Percentiles rank a stretch among this genome's conserved stretches.
Evolutionary conservation across 2,113 vertebrate species (phyloP).

Genomic region (Microtus ochrogaster): DNA sequence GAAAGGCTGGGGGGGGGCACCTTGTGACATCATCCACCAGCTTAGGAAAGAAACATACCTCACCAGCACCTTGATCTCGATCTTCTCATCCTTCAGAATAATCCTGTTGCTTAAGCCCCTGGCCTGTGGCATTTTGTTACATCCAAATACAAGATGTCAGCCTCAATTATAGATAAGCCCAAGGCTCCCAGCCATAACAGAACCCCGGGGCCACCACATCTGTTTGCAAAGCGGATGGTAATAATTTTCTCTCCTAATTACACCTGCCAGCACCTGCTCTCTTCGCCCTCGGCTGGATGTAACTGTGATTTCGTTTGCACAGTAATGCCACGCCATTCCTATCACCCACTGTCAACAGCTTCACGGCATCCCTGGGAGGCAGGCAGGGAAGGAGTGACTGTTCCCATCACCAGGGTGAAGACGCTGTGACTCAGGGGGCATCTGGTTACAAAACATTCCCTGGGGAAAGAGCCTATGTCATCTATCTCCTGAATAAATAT

Average conservation of each 20-base stretch:
- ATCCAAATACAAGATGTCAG: background rate
- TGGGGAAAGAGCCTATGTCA: background rate
- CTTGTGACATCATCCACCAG: background rate
- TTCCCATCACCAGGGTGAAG: background rate
- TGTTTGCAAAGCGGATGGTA: background rate
- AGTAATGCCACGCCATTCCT: background rate
- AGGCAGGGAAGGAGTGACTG: background rate
- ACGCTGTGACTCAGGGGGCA: background rate
- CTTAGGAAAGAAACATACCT: background rate
- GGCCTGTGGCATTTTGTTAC: background rate
- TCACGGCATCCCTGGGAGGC: too few species aligned
- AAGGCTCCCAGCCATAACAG: background rate
- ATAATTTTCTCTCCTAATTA: background rate
- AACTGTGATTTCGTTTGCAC: background rate
- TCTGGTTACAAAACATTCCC: background rate
- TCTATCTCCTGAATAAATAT: background rate
- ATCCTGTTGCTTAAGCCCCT: background rate
- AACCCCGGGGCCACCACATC: background rate
- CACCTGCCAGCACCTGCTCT: background rate
- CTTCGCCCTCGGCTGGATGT: background rate
- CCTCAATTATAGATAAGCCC: background rate
- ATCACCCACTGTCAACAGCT: background rate
- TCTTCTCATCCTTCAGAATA: background rate
- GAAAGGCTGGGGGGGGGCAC: background rate
- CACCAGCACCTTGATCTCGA: background rate